phyloP scores from a whole-genome alignment of 2,888 invertebrate species.

The Ypsolopha scabrella region DNA sequence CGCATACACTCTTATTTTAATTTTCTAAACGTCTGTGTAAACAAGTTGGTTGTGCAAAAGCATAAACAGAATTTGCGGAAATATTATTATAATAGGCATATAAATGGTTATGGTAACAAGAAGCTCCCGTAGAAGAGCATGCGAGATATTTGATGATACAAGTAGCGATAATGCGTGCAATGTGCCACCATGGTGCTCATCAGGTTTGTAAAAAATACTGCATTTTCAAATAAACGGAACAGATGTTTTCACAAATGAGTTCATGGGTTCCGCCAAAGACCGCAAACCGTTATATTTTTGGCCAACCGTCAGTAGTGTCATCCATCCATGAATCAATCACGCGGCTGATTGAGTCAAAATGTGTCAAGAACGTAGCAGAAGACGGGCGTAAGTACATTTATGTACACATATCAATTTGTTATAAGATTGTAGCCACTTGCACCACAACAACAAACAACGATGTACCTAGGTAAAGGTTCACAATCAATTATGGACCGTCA shows the following conservation, averaged over 20 bases:
- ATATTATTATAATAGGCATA: background rate
- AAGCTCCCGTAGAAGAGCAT: slow-evolving; percentile 20
- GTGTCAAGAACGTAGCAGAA: too few species aligned
- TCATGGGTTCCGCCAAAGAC: too few species aligned
- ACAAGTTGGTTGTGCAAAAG: background rate
- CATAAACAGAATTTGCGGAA: background rate
- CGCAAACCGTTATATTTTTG: too few species aligned
- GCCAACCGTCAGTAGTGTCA: too few species aligned
- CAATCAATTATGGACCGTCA: background rate
- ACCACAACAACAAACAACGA: too few species aligned
- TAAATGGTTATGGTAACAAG: slow-evolving; percentile 33
- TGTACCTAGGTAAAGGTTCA: too few species aligned
- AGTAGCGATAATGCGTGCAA: slow-evolving; percentile 18
- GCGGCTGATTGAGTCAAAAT: too few species aligned
- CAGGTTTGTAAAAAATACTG: background rate
- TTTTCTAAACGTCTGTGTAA: background rate
- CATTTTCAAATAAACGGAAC: background rate
- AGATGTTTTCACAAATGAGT: too few species aligned
- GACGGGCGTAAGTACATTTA: too few species aligned
- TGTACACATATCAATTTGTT: too few species aligned
- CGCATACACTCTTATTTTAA: background rate
- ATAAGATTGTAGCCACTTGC: too few species aligned
- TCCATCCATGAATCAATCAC: too few species aligned
- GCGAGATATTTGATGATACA: slow-evolving; percentile 30
- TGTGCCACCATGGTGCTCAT: slow-evolving; percentile 46